Evolutionary conservation across 2,797 vertebrate genomes (phyloP).

Genomic region (Parotocinclus haroldoi): DNA sequence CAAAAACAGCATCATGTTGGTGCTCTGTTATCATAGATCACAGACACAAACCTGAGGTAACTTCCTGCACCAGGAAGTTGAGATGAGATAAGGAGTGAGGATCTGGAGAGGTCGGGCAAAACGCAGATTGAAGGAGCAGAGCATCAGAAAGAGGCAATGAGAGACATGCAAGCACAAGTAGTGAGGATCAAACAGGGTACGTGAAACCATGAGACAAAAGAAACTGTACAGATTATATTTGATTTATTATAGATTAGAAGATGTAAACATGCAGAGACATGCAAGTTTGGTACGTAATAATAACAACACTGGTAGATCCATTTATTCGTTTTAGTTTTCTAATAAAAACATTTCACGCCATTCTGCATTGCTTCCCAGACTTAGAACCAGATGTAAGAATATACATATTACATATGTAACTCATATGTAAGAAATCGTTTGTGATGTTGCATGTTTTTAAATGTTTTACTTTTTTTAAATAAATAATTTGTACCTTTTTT

Average conservation of each 20-base stretch:
- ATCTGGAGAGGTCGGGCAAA: constrained; percentile 69
- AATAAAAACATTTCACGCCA: too few relatives aligned
- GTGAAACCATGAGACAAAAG: constrained; percentile 49
- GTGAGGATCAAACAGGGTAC: constrained; percentile 26
- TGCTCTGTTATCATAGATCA: constrained; percentile 2
- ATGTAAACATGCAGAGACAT: constrained; percentile 29
- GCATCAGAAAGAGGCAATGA: constrained; percentile 11
- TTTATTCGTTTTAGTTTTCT: too few relatives aligned
- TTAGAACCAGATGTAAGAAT: too few relatives aligned
- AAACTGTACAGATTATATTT: constrained; percentile 15
- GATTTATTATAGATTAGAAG: constrained; percentile 37
- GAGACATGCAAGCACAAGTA: constrained; percentile 30
- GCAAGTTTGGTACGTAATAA: not conserved
- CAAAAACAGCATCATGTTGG: not conserved
- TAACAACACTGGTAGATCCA: too few relatives aligned
- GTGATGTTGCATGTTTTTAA: too few relatives aligned
- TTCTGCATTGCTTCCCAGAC: too few relatives aligned
- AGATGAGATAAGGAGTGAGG: constrained; percentile 84
- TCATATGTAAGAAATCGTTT: too few relatives aligned
- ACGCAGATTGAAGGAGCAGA: constrained; percentile 28
- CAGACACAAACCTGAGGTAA: constrained; percentile 85
- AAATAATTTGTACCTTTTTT: too few relatives aligned
- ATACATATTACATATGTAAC: too few relatives aligned
- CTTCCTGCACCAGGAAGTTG: constrained; percentile 85
- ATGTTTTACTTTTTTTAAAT: too few relatives aligned